Evolutionary conservation across 2,113 vertebrate genomes (phyloP).

Genomic region (Tetrao urogallus): DNA sequence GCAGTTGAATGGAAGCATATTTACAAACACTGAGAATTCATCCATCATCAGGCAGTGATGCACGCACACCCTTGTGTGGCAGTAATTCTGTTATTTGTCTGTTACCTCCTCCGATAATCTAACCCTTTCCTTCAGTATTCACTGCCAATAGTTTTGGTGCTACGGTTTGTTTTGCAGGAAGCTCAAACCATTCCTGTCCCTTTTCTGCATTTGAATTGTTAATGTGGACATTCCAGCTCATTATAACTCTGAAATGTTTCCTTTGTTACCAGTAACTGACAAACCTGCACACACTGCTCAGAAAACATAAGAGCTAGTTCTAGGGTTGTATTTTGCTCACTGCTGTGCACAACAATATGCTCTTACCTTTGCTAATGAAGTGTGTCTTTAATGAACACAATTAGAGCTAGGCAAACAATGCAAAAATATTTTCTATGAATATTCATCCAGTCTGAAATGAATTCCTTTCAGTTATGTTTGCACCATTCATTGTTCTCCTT

Average conservation of each 20-base stretch:
- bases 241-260: slow-evolving; percentile 55
- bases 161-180: background rate
- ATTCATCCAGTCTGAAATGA: slow-evolving; percentile 41
- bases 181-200: background rate
- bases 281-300: slow-evolving; percentile 1
- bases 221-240: slow-evolving; percentile 42
- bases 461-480: slow-evolving; percentile 5
- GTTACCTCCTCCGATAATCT: background rate
- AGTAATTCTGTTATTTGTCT: background rate
- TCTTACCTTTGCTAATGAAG: slow-evolving; percentile 33
- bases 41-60: background rate
- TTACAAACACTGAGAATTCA: background rate
- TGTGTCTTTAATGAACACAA: slow-evolving; percentile 65
- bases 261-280: slow-evolving; percentile 58
- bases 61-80: background rate
- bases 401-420: slow-evolving; percentile 65
- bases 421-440: slow-evolving; percentile 55
- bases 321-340: slow-evolving; percentile 41
- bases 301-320: slow-evolving; percentile 43
- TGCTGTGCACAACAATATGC: slow-evolving; percentile 54
- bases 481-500: background rate
- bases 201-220: slow-evolving; percentile 53
- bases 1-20: background rate
- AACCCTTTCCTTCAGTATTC: background rate
- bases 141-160: background rate